Percentiles rank a stretch among this genome's conserved stretches.
Evolutionary conservation across 2,113 vertebrate species (phyloP).

Genomic region (Candoia aspera): DNA sequence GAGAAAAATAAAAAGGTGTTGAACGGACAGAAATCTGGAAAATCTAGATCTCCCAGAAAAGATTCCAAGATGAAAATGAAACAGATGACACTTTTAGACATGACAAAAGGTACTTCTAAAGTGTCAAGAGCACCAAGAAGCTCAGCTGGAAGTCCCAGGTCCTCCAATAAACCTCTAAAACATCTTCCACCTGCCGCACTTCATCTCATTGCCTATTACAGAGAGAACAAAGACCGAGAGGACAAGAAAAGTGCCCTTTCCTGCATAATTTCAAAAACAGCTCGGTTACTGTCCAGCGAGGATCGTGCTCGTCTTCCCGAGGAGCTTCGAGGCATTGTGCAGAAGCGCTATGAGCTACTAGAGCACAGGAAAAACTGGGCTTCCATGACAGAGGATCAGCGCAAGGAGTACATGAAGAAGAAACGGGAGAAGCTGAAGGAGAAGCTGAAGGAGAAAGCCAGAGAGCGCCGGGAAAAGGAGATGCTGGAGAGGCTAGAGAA

Average conservation of each 20-base stretch:
- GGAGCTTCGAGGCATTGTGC: slow-evolving; percentile 84
- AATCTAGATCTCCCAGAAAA: slow-evolving; percentile 83
- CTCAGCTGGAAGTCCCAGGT: slow-evolving; percentile 74
- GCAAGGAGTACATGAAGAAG: slow-evolving; percentile 86
- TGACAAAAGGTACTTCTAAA: slow-evolving; percentile 86
- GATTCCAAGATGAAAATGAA: slow-evolving; percentile 92
- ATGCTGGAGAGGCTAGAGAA: slow-evolving; percentile 87
- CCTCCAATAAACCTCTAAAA: slow-evolving; percentile 85
- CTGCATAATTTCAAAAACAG: slow-evolving; percentile 87
- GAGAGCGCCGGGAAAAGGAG: slow-evolving; percentile 89
- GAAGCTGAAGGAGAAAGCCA: slow-evolving; percentile 88
- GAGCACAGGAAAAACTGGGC: slow-evolving; percentile 91
- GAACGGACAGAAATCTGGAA: slow-evolving; percentile 82
- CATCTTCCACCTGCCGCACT: slow-evolving; percentile 90
- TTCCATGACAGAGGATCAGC: slow-evolving; percentile 91
- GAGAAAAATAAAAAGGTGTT: slow-evolving; percentile 79
- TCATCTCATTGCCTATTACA: slow-evolving; percentile 93
- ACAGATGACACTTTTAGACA: slow-evolving; percentile 92
- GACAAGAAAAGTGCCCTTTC: slow-evolving; percentile 92
- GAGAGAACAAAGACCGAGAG: slow-evolving; percentile 91
- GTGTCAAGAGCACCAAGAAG: slow-evolving; percentile 78
- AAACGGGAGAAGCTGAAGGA: slow-evolving; percentile 87
- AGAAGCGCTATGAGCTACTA: slow-evolving; percentile 90
- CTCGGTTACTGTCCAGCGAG: slow-evolving; percentile 86
- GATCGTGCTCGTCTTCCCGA: slow-evolving; percentile 90